Evolutionary conservation across 2,113 vertebrate species (phyloP).

Genomic region (Manacus vitellinus): DNA sequence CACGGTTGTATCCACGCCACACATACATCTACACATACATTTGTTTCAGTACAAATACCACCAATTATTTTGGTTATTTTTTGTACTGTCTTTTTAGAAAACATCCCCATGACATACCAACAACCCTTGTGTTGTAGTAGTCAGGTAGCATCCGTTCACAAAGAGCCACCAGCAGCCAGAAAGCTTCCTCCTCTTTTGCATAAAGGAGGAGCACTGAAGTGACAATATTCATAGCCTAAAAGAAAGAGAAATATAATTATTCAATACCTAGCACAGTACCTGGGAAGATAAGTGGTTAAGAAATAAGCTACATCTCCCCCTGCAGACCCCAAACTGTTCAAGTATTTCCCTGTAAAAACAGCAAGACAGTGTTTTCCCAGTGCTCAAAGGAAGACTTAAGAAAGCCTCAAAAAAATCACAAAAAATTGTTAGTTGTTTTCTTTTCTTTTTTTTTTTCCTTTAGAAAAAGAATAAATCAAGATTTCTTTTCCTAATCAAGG

Average conservation of each 20-base stretch:
- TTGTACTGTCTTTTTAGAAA: neutral
- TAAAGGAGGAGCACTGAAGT: conserved; percentile 96
- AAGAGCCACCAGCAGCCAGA: conserved; percentile 95
- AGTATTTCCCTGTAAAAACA: neutral
- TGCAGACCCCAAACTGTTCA: neutral
- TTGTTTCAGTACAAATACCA: neutral
- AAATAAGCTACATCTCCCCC: neutral
- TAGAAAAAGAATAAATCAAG: neutral
- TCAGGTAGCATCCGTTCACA: conserved; percentile 98
- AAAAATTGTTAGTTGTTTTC: neutral
- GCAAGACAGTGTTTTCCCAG: neutral
- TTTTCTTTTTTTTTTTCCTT: too few relatives aligned
- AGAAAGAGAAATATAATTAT: neutral
- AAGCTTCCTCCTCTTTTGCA: conserved; percentile 97
- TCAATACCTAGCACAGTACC: neutral
- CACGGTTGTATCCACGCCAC: neutral
- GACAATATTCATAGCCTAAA: conserved; percentile 98
- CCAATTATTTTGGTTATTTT: neutral
- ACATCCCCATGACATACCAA: conserved; percentile 80
- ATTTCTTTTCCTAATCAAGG: neutral
- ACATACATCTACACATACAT: neutral
- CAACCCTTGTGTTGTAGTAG: conserved; percentile 98
- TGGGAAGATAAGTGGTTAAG: neutral
- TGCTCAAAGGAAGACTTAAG: neutral
- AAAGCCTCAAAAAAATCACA: neutral